Evolutionary conservation across 2,113 vertebrate species (phyloP), one percentile per base, ranked within the genome.

Genomic region (Dicaeum eximium): DNA sequence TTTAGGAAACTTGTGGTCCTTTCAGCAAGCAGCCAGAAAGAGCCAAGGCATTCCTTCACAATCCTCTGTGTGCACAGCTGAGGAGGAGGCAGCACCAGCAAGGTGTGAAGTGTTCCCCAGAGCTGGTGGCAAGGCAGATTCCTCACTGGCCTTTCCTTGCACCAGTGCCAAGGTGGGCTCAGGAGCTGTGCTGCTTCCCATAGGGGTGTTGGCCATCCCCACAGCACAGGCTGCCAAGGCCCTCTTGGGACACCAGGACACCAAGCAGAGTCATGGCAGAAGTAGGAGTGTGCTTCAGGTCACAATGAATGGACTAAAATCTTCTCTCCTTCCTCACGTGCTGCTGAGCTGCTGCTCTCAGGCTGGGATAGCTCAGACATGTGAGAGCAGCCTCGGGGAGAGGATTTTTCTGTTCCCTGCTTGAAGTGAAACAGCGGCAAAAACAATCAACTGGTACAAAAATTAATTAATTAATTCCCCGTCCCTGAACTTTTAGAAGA

Each of bases 341-440:
- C 60, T 44, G 37, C 60, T 64, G 60, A 35, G 60, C 37, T 64
- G 48, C 50, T 54, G 33, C 77, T 66, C 33, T 67, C 1, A 1
- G 69, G 15, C 57, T 90, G 73, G 65, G 48, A 7, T 66, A 70
- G n/a, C 72, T 95, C 83, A 61, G 22, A 37, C 7, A 20, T 45
- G 3, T 0, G 22, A n/a, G 5, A 73, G 35, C 30, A 58, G 17
- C 51, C 40, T 47, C 0, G 0, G 44, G 50, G 37, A 75, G n/a
- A 44, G 23, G 40, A 60, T 47, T 78, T 74, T 84, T 74, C 47
- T 31, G 9, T 62, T 22, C 33, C 35, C 11, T 38, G 27, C 80
- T 70, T 56, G 75, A 42, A 51, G 51, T 0, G 1, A 47, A 92
- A 24, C 74, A 64, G 78, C 2, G 27, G 38, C 33, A 61, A 80